Percentiles rank a stretch among this genome's conserved stretches.
Conservation (phyloP, 2,113 vertebrate species). For the Macquaria ambigua region DNA sequence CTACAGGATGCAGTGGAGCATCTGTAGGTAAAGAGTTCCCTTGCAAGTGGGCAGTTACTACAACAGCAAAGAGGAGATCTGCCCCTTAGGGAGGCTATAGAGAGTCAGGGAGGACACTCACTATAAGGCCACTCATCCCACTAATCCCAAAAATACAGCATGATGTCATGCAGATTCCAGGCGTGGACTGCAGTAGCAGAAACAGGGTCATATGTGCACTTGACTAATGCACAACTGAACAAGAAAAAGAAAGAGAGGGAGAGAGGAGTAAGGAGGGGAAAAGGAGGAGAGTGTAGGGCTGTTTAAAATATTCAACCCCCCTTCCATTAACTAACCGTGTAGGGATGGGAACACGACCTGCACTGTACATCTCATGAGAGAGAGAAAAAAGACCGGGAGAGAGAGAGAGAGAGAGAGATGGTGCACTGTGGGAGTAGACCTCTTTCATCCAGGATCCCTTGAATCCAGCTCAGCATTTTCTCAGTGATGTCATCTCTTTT, state of each 20-base stretch:
- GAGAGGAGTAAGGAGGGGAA: conserved; percentile 49
- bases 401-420: conserved; percentile 25
- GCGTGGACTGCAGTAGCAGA: conserved; percentile 76
- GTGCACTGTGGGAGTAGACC: conserved; percentile 64
- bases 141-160: conserved; percentile 74
- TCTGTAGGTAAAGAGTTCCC: conserved; percentile 28
- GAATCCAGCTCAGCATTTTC: conserved; percentile 82
- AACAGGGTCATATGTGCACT: conserved; percentile 82
- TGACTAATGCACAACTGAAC: conserved; percentile 78
- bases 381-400: not conserved
- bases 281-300: conserved; percentile 68
- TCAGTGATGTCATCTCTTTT: conserved; percentile 79
- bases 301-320: conserved; percentile 85
- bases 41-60: conserved; percentile 43
- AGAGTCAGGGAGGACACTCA: conserved; percentile 50
- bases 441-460: conserved; percentile 73
- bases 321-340: conserved; percentile 82
- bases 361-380: conserved; percentile 75
- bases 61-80: conserved; percentile 50
- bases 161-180: conserved; percentile 81
- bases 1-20: conserved; percentile 22
- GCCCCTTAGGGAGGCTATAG: conserved; percentile 31
- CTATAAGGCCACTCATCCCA: conserved; percentile 57
- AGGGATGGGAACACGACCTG: conserved; percentile 72
- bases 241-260: conserved; percentile 32